Percentiles rank a stretch among this genome's conserved stretches.
phyloP scores from a whole-genome alignment of 2,888 invertebrate genomes.

The Chrysotoxum bicinctum region DNA sequence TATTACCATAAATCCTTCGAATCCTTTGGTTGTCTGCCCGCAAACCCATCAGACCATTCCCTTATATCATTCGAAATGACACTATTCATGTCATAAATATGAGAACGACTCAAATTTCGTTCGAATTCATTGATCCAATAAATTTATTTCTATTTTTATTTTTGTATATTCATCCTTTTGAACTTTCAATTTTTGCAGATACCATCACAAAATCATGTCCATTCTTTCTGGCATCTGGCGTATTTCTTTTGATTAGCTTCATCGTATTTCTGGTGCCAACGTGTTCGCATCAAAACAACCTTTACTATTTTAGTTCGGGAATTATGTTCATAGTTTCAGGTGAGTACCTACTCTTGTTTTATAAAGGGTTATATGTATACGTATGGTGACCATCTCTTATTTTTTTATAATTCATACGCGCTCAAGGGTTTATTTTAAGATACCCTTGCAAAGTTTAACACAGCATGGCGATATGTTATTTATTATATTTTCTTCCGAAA shows the following conservation, averaged over 20 bases:
- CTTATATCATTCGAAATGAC: conserved; percentile 47
- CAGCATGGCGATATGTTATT: no score
- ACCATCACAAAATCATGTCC: conserved; percentile 93
- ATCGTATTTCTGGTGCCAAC: conserved; percentile 91
- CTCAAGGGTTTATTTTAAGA: no score
- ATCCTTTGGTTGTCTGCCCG: conserved; percentile 13
- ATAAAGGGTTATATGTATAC: background rate
- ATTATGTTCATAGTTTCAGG: conserved; percentile 95
- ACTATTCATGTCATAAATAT: conserved; percentile 63
- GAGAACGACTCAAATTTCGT: conserved; percentile 46
- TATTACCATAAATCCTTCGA: conserved; percentile 67
- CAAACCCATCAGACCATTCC: conserved; percentile 20
- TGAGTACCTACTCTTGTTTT: conserved; percentile 81
- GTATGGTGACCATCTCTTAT: background rate
- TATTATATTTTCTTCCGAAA: no score
- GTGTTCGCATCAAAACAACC: conserved; percentile 86
- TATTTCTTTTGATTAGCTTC: conserved; percentile 90
- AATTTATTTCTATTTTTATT: conserved; percentile 33
- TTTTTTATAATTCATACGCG: no score
- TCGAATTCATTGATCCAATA: conserved; percentile 64
- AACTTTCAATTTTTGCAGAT: conserved; percentile 84
- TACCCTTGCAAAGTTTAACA: no score
- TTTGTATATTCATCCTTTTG: background rate
- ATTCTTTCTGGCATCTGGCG: conserved; percentile 90
- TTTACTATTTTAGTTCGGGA: conserved; percentile 93